Evolutionary conservation across 2,888 invertebrate genomes (phyloP).

Genomic region (Troides aeacus): DNA sequence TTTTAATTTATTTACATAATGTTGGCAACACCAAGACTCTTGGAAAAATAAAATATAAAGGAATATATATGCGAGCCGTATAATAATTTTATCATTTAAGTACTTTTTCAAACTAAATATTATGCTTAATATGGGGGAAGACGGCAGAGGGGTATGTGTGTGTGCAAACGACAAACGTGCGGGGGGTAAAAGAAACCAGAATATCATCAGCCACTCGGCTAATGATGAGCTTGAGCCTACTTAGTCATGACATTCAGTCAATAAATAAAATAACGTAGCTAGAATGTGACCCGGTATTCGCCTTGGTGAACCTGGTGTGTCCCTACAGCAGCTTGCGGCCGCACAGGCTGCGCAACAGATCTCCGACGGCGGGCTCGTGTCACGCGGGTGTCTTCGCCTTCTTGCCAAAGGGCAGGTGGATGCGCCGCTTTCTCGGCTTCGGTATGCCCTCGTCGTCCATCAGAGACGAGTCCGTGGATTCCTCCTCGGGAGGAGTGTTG

Average conservation of each 20-base stretch:
- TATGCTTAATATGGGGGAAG: constrained; percentile 9
- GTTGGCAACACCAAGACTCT: neutral
- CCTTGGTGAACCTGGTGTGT: neutral
- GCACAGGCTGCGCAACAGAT: constrained; percentile 3
- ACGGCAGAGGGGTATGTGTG: too few species aligned
- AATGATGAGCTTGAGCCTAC: constrained; percentile 22
- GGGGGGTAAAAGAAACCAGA: constrained; percentile 27
- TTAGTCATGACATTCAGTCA: constrained; percentile 33
- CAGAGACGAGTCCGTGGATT: constrained; percentile 86
- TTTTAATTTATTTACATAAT: too few species aligned
- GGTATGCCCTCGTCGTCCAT: constrained; percentile 81
- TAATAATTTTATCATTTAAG: constrained; percentile 3
- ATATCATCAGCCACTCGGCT: constrained; percentile 10
- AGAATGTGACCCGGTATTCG: constrained; percentile 7
- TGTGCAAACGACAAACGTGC: constrained; percentile 37
- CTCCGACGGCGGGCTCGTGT: constrained; percentile 37
- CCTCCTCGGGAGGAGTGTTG: constrained; percentile 80
- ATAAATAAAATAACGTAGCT: constrained; percentile 30
- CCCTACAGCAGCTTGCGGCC: constrained; percentile 4
- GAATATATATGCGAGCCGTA: neutral
- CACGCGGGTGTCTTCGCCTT: constrained; percentile 79
- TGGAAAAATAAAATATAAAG: neutral
- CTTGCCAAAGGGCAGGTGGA: constrained; percentile 83
- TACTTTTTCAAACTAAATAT: constrained; percentile 21
- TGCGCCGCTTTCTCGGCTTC: constrained; percentile 81